Evolutionary conservation across 2,797 vertebrate species (phyloP).

Genomic region (Acrossocheilus fasciatus): DNA sequence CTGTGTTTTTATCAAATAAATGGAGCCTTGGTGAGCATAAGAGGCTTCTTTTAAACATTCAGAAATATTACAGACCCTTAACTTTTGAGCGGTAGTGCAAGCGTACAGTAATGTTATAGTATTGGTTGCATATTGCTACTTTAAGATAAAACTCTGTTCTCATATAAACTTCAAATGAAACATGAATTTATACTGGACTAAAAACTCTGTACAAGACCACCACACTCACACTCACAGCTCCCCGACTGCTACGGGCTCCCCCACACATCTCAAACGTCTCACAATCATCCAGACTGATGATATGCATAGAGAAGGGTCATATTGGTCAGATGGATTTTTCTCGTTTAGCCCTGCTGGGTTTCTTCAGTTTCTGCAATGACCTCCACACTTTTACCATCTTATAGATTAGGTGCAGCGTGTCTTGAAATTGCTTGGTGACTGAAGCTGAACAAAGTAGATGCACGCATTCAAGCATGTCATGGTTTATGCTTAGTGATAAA

Average conservation of each 20-base stretch:
- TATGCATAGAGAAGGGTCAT: constrained; percentile 37
- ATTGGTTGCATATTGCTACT: neutral
- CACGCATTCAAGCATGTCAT: constrained; percentile 56
- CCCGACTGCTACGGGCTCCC: neutral
- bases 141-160: neutral
- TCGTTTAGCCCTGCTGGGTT: constrained; percentile 42
- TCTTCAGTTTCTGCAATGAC: constrained; percentile 55
- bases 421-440: constrained; percentile 58
- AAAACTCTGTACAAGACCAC: neutral
- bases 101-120: neutral
- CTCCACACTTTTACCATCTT: constrained; percentile 52
- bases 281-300: constrained; percentile 22
- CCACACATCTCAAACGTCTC: neutral
- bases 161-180: neutral
- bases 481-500: constrained; percentile 55
- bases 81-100: neutral
- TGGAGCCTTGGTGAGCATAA: neutral
- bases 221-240: constrained; percentile 16
- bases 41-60: neutral
- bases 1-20: neutral
- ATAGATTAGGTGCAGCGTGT: constrained; percentile 59
- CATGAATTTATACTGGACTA: neutral
- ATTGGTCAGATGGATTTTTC: constrained; percentile 41
- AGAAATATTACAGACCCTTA: no score
- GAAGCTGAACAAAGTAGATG: constrained; percentile 56